phyloP scores from a whole-genome alignment of 2,113 vertebrate species.

The Sinocyclocheilus anophthalmus region DNA sequence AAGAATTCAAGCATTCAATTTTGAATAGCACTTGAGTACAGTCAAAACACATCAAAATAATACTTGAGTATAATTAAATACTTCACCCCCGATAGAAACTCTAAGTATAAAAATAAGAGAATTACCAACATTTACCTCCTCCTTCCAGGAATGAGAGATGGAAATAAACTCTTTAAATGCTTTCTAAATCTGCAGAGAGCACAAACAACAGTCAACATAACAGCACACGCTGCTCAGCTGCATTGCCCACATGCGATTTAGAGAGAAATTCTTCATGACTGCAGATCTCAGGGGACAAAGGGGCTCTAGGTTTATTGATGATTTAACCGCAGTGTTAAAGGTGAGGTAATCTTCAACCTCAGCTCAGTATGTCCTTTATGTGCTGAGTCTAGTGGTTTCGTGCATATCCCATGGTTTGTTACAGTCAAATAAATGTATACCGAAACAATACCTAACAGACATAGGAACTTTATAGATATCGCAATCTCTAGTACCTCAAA shows the following conservation, averaged over 20 bases:
- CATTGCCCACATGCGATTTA: conserved; percentile 25
- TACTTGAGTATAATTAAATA: not conserved
- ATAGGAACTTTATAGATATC: not conserved
- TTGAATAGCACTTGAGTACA: not conserved
- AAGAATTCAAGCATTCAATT: conserved; percentile 2
- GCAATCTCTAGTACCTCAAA: not conserved
- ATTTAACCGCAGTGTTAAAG: conserved; percentile 41
- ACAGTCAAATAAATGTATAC: not conserved
- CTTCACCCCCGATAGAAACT: not conserved
- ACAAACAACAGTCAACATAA: conserved; percentile 30
- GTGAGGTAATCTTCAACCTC: conserved; percentile 40
- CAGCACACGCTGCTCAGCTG: conserved; percentile 3
- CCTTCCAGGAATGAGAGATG: not conserved
- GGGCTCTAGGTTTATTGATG: conserved; percentile 36
- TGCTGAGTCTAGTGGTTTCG: not conserved
- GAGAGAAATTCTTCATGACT: conserved; percentile 38
- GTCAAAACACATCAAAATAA: conserved; percentile 4
- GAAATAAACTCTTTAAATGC: not conserved
- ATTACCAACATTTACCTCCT: not conserved
- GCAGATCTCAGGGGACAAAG: conserved; percentile 34
- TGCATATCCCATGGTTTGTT: not conserved
- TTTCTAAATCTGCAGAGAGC: not conserved
- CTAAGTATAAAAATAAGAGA: not conserved
- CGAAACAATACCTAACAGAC: conserved; percentile 6
- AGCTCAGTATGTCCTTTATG: conserved; percentile 21